A percentile compares a stretch with the other conserved stretches of the same genome.
Evolutionary conservation across 2,113 vertebrate species (phyloP).

Genomic region (Tyto alba): DNA sequence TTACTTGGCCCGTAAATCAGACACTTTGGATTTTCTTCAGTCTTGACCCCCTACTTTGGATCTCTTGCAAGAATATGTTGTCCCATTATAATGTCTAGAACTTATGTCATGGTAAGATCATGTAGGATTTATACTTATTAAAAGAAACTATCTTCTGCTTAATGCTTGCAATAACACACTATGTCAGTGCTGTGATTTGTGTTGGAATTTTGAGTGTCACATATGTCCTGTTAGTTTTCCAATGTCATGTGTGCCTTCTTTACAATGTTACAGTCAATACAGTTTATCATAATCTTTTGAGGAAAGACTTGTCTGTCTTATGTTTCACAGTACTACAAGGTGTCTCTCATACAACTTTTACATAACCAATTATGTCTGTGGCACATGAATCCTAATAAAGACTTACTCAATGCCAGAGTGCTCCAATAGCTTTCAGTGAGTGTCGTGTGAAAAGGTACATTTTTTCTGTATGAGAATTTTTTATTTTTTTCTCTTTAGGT

Average conservation of each 20-base stretch:
- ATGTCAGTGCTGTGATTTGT: neutral
- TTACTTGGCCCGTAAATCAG: neutral
- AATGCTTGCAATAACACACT: neutral
- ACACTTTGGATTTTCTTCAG: neutral
- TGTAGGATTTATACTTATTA: neutral
- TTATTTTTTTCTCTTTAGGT: slow-evolving; percentile 74
- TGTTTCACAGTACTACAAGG: neutral
- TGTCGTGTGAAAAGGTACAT: neutral
- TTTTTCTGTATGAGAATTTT: neutral
- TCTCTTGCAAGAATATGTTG: neutral
- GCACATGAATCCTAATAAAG: neutral
- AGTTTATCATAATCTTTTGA: neutral
- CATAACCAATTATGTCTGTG: neutral
- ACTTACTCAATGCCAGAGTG: neutral
- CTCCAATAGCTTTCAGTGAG: neutral
- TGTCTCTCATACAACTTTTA: neutral
- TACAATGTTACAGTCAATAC: neutral
- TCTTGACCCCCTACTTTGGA: neutral
- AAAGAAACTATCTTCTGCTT: neutral
- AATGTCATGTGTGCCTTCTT: neutral
- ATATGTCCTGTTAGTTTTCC: neutral
- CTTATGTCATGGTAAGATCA: neutral
- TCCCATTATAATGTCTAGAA: neutral
- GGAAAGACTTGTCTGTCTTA: neutral
- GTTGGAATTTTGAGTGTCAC: neutral